Percentiles rank a stretch among this genome's conserved stretches.
phyloP scores from a whole-genome alignment of 2,797 vertebrate species.

The Rhynchonycteris naso region DNA sequence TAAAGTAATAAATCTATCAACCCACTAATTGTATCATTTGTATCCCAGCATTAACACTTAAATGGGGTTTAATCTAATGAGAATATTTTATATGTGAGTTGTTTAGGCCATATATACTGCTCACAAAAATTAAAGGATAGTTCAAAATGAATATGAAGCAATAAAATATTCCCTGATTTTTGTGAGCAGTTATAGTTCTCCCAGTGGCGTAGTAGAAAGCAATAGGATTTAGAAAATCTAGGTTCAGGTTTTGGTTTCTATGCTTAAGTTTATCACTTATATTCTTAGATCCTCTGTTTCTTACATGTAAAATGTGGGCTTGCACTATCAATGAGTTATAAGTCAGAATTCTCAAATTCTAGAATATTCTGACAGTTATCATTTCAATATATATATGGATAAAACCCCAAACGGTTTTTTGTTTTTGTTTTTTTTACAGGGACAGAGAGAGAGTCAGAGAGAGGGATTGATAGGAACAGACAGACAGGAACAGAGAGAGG shows the following conservation, averaged over 20 bases:
- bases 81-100: background rate
- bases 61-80: conserved; percentile 37
- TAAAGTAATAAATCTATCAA: conserved; percentile 16
- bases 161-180: too few relatives aligned
- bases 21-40: conserved; percentile 23
- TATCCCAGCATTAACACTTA: conserved; percentile 20
- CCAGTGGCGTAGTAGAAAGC: background rate
- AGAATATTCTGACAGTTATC: background rate
- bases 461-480: too few relatives aligned
- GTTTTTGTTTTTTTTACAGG: too few relatives aligned
- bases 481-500: too few relatives aligned
- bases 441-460: too few relatives aligned
- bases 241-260: background rate
- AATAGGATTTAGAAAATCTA: background rate
- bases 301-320: background rate
- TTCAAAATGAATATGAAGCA: too few relatives aligned
- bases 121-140: too few relatives aligned
- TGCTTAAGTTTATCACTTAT: background rate
- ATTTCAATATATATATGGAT: background rate
- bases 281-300: background rate
- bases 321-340: background rate
- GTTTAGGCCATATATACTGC: background rate
- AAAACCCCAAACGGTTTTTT: background rate
- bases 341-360: background rate
- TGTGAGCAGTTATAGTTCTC: background rate